These are phyloP conservation scores for Pteruthius melanotis DNA, from an alignment of 2,113 vertebrate species.

Conservation along the genomic window DNA sequence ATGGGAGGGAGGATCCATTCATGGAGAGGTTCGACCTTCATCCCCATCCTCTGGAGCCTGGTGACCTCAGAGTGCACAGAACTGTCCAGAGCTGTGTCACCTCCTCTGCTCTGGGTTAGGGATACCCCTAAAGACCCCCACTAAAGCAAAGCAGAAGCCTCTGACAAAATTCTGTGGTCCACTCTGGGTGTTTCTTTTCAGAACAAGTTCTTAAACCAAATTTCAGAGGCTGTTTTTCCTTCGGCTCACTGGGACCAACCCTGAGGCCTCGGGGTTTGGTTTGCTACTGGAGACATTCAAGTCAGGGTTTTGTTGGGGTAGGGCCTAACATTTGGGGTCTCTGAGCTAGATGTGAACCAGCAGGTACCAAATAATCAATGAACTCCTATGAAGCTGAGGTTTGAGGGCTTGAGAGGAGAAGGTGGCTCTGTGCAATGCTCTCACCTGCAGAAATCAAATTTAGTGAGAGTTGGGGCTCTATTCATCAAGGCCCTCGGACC, in stretches of 20 bases:
- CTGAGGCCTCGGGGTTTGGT: not conserved
- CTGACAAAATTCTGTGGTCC: not conserved
- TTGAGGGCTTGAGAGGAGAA: not conserved
- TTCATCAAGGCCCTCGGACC: not conserved
- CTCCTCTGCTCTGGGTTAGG: not conserved
- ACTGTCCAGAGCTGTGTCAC: not conserved
- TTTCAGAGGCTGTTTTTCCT: not conserved
- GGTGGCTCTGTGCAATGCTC: not conserved
- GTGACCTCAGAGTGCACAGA: not conserved
- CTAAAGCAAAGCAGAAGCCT: not conserved
- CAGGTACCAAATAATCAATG: fast-evolving
- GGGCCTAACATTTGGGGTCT: not conserved
- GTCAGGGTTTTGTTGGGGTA: not conserved
- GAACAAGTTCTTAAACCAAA: not conserved
- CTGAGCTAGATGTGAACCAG: not conserved
- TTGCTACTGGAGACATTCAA: not conserved
- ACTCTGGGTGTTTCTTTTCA: not conserved
- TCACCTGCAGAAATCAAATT: not conserved
- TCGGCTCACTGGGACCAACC: not conserved
- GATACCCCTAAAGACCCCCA: not conserved
- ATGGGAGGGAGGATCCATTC: not conserved
- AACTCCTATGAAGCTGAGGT: fast-evolving
- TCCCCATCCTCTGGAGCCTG: not conserved
- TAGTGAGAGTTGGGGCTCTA: not conserved
- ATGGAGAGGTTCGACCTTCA: fast-evolving